Base-by-base conservation (phyloP, 2,888 invertebrate species). In the Ganaspis brasiliensis region DNA sequence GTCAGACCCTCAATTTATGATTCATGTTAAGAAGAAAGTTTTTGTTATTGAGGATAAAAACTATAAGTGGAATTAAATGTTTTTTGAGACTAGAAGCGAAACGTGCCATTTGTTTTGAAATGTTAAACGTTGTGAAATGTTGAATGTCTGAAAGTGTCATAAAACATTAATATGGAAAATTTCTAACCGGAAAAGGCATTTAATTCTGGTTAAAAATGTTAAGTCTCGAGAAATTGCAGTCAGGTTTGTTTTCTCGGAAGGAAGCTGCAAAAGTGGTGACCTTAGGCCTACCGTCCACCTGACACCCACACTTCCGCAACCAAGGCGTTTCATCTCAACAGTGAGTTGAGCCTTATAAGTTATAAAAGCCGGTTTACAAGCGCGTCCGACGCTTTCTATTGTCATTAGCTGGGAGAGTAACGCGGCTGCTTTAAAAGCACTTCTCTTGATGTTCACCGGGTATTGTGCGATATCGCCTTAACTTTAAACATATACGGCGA, bases 291-390 rank as follows among this genome's bases (percentile, higher is more conserved):
- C 57, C 26, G 67, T 55, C 40, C 75, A 71, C 72, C 71, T 74
- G 70, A 78, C 76, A 76, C 76, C 77, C 76, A 78, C 77, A 81
- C 77, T 81, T 81, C 79, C 79, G 77, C 71, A 63, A 74, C 55
- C 19, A 57, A 76, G 72, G 74, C 72, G 24, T 56, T 70, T 37
- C 19, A 55, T 31, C 56, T 75, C 37, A 35, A 35, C 40, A 56
- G 56, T 21, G 72, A 56, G 56, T 72, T 35, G 73, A 24, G 73
- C 52, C 59, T 77, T 67, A 24, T 72, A 77, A 40, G 73, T 49
- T 67, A 57, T 73, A 73, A 70, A 57, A 67, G 59, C 67, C 77
- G 70, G 72, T 79, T 81, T 78, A 74, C 75, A 74, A 74, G 61
- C 73, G 14, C 72, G 37, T 67, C 52, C 73, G 76, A 63, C 74